Base-by-base conservation (phyloP, 2,888 invertebrate genomes). In the Aphrophora alni region DNA sequence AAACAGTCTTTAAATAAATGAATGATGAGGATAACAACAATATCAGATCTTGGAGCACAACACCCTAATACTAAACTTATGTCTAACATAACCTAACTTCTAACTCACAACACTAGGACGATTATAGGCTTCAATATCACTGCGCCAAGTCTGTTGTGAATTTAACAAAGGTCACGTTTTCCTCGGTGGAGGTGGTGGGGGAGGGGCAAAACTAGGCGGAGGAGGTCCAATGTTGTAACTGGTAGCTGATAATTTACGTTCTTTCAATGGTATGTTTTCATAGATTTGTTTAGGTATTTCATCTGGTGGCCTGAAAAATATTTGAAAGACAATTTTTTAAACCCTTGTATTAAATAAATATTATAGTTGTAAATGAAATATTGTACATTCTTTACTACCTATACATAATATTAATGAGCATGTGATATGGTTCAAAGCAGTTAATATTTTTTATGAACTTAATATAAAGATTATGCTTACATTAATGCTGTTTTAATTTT, bases 251-350 rank as follows among this genome's bases (percentile, higher is more conserved):
- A 83, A 69, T 82, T 84, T 82, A 33, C 83, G 73, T 77, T 90
- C 89, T 85, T 88, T 88, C 73, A 88, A 86, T 81, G 90, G 90
- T 87, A 91, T 89, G 89, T 91, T 91, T 86, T 89, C 90, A 85
- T 90, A 90, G 44, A 88, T 87, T 82, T 89, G 89, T 83, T 89
- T 89, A 71, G 90, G 88, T 83, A 90, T 85, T 82, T 90, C 90
- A 83, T 90, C 90, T n/a, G 90, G 90, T 33, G 90, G 90, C 86
- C 90, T 90, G 86, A 38, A 88, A 71, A 8, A 10, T 26, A 71
- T 71, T 69, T 27, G n/a, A n/a, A n/a, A n/a, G n/a, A 44, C 44
- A 44, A 44, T 44, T 44, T 44, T 14, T 44, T 12, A 12, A 44
- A n/a, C n/a, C n/a, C n/a, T n/a, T n/a, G n/a, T n/a, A n/a, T n/a